Base-by-base conservation (phyloP, 2,113 vertebrate genomes). In the Chamaea fasciata region DNA sequence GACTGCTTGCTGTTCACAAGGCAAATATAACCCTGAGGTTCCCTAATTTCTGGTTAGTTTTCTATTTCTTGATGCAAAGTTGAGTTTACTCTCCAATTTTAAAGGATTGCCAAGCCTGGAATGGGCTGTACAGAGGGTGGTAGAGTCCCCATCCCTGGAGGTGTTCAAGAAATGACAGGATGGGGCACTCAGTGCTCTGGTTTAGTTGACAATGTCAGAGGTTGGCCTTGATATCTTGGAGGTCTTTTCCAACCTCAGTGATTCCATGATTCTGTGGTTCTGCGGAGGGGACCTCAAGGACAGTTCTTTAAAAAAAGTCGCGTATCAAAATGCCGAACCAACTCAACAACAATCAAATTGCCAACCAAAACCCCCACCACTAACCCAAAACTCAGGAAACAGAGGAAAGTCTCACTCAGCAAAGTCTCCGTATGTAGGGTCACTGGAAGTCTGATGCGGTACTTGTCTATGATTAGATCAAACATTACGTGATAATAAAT, bases 291-390 rank as follows among this genome's bases (percentile, higher is more conserved):
- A 70, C 16, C 7, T 90, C 62, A 65, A 78, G n/a, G 31, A 57
- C 5, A 65, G 6, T 11, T 31, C 60, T 88, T 83, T 42, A 53
- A 62, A 88, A 41, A 21, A 82, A 73, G 28, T 4, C 8, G 16
- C 0, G 2, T 20, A 19, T 31, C 46, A 56, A 82, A 65, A 78
- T n/a, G n/a, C 30, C 2, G 5, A 78, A 84, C 9, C 22, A 77
- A 87, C 60, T 6, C 17, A 85, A 4, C 10, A 73, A 16, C 9
- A 50, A 60, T 3, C 13, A 73, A 50, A 16, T 14, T 62, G 59
- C 6, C 14, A 44, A 69, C 0, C 13, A n/a, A 52, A 20, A 49
- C 7, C 4, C 0, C 6, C 23, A 47, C 9, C 46, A 44, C 19
- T 37, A 47, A 11, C 9, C 3, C 41, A 33, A 46, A 83, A 5